Evolutionary conservation across 2,888 invertebrate genomes (phyloP).

Genomic region (Parnassius apollo): DNA sequence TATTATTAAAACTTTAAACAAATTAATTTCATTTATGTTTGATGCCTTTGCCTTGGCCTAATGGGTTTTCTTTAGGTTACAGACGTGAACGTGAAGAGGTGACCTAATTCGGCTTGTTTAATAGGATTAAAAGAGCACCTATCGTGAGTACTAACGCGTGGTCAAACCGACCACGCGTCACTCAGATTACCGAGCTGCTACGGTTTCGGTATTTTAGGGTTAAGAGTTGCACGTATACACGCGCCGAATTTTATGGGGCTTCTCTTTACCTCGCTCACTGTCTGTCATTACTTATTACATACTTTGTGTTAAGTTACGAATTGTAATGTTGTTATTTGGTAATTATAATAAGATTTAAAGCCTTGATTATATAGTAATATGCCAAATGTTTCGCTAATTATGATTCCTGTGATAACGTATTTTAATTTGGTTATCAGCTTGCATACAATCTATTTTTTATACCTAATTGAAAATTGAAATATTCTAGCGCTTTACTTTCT

Average conservation of each 20-base stretch:
- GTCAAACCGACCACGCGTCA: conserved; percentile 46
- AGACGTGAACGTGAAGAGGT: neutral
- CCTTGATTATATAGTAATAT: too few species aligned
- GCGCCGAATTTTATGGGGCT: conserved; percentile 48
- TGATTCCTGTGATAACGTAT: too few species aligned
- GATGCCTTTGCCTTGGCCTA: conserved; percentile 34
- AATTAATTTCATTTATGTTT: too few species aligned
- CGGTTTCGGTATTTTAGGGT: conserved; percentile 76
- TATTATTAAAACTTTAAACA: too few species aligned
- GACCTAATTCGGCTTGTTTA: conserved; percentile 39
- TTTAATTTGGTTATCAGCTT: too few species aligned
- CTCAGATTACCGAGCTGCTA: conserved; percentile 69
- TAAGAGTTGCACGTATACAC: conserved; percentile 45
- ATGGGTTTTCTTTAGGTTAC: conserved; percentile 24
- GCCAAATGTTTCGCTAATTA: too few species aligned
- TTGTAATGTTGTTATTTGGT: neutral
- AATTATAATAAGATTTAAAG: neutral
- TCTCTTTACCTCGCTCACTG: conserved; percentile 36
- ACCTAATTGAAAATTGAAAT: too few species aligned
- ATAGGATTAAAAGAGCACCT: conserved; percentile 66
- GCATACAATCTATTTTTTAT: too few species aligned
- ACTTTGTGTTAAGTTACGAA: neutral
- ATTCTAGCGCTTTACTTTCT: too few species aligned
- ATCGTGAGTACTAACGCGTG: conserved; percentile 40
- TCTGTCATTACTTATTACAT: neutral